A percentile compares a stretch with the other conserved stretches of the same genome.
phyloP scores from a whole-genome alignment of 92 coral and sea anemone species.

The Epizoanthus stellaris region DNA sequence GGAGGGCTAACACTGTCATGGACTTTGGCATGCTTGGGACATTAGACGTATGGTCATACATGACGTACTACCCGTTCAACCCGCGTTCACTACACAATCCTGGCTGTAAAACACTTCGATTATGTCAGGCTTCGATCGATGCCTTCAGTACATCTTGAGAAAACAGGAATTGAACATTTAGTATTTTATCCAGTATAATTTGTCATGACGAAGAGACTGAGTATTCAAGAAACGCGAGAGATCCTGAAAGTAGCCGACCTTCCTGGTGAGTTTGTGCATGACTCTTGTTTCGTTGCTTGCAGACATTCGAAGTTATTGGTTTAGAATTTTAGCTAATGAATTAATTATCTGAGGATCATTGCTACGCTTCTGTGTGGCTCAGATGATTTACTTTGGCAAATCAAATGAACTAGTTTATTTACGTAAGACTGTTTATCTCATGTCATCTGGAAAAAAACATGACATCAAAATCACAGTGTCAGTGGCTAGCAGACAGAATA shows the following conservation, averaged over 20 bases:
- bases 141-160: not conserved
- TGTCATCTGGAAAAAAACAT: no score
- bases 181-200: not conserved
- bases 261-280: conserved; percentile 19
- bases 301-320: not conserved
- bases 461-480: no score
- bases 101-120: not conserved
- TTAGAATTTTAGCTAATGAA: not conserved
- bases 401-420: not conserved
- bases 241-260: conserved; percentile 16
- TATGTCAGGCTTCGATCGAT: not conserved
- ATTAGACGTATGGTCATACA: no score
- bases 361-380: not conserved
- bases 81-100: not conserved
- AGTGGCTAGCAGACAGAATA: no score
- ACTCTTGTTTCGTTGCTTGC: not conserved
- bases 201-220: conserved; percentile 23
- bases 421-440: not conserved
- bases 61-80: no score
- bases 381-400: not conserved
- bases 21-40: no score
- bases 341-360: not conserved
- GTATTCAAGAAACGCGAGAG: conserved; percentile 14
- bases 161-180: not conserved
- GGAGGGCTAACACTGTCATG: no score